These are phyloP conservation scores for Synergus itoensis DNA, from an alignment of 2,888 invertebrate genomes.

Conservation along the genomic window DNA sequence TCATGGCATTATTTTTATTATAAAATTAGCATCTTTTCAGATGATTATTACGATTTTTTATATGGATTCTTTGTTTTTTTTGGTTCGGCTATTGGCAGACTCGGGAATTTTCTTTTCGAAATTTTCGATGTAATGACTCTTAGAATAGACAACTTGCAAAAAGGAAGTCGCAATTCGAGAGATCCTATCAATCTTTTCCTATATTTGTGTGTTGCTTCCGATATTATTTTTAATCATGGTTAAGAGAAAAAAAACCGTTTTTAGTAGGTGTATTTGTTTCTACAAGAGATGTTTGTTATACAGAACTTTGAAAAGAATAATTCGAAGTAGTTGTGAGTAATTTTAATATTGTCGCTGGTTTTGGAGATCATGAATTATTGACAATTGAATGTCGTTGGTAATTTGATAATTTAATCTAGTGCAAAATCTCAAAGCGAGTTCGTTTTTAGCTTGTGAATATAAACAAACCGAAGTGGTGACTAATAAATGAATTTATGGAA, in stretches of 20 bases:
- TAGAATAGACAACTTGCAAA: background rate
- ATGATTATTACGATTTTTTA: background rate
- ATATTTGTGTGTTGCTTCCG: background rate
- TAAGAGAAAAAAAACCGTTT: background rate
- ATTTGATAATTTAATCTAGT: background rate
- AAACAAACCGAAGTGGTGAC: constrained; percentile 16
- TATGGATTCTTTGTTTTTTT: background rate
- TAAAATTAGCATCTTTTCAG: background rate
- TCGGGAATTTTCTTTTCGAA: constrained; percentile 2
- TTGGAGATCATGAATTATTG: background rate
- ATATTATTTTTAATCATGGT: background rate
- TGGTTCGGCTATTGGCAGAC: background rate
- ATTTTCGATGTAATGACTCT: background rate
- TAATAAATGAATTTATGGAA: background rate
- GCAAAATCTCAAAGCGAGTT: constrained; percentile 22
- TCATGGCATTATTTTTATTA: background rate
- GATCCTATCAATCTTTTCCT: background rate
- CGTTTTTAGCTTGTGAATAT: constrained; percentile 9
- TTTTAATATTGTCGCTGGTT: background rate
- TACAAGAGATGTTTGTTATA: background rate
- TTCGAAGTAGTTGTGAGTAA: background rate
- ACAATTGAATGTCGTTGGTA: background rate
- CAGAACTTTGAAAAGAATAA: background rate
- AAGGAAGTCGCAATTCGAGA: background rate
- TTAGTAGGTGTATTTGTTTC: background rate